Conservation (phyloP, 2,113 vertebrate species). For the Centropristis striata region DNA sequence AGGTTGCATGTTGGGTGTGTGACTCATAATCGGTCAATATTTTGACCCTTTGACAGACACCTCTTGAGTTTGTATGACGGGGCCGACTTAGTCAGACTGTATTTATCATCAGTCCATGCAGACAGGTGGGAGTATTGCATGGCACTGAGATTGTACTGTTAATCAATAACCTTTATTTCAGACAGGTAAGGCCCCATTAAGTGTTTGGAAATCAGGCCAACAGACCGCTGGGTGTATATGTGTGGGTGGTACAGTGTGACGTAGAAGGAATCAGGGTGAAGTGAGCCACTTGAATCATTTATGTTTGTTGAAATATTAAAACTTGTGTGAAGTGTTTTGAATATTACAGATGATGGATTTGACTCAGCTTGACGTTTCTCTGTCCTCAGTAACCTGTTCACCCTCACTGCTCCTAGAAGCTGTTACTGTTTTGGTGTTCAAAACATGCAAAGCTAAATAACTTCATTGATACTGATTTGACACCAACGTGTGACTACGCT, state of each 20-base stretch:
- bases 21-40: neutral
- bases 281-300: conserved; percentile 17
- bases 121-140: conserved; percentile 17
- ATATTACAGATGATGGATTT: neutral
- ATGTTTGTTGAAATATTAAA: conserved; percentile 25
- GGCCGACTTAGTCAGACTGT: conserved; percentile 17
- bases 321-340: neutral
- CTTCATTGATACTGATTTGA: conserved; percentile 8
- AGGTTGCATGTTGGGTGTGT: neutral
- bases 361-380: neutral
- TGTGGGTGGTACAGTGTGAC: conserved; percentile 34
- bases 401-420: neutral
- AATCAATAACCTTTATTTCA: conserved; percentile 57
- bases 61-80: too few relatives aligned
- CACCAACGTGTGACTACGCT: neutral
- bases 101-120: conserved; percentile 9
- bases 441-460: neutral
- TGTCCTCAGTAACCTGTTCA: neutral
- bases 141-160: conserved; percentile 22
- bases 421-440: neutral
- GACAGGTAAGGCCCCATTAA: conserved; percentile 7
- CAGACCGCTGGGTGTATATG: neutral
- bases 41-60: neutral
- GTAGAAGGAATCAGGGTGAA: neutral
- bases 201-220: conserved; percentile 33